Base-by-base conservation (phyloP, 2,797 vertebrate species). In the Phrynocephalus vlangalii region DNA sequence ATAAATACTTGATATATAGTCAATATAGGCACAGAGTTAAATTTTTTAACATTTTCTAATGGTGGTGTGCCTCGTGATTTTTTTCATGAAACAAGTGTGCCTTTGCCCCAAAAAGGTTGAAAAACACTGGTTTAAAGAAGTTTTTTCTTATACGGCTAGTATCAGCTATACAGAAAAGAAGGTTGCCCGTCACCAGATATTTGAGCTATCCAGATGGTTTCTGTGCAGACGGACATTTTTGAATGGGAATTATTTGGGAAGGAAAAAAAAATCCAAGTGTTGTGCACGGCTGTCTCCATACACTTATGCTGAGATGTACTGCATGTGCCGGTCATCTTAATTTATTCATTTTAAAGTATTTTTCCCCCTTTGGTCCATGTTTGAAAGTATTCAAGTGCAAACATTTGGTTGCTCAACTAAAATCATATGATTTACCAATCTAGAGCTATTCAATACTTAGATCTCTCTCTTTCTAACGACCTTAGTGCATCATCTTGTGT, bases 401-500 rank as follows among this genome's bases (percentile, higher is more conserved):
- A 72, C 82, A 72, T 10, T 3, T 30, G 71, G 72, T 60, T 76
- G 63, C 63, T 20, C 52, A 16, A 38, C 63, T 76, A 63, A 44
- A 38, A 22, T 16, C 24, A 20, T 44, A 33, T 18, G 18, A 66
- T 33, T 60, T 56, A 73, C 38, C 82, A 44, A 28, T 3, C 11
- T 20, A 4, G 50, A 15, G 13, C 33, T 56, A 56, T 20, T 30
- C 56, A 30, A 22, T 9, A 11, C 60, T 30, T 56, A 30, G 11
- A 30, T 15, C n/a, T 5, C 13, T 16, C 11, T 30, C 70, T 72
- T 30, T n/a, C 30, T 4, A 20, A 33, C 11, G 3, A 73, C 6
- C 71, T 30, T 56, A 33, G 16, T 66, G 89, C 87, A 89, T 79
- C 79, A 86, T 85, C 87, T 84, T 88, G 67, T 88, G 9, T 82